These are phyloP conservation scores for Xenopus petersii DNA, from an alignment of 2,797 vertebrate genomes.

Conservation along the genomic window DNA sequence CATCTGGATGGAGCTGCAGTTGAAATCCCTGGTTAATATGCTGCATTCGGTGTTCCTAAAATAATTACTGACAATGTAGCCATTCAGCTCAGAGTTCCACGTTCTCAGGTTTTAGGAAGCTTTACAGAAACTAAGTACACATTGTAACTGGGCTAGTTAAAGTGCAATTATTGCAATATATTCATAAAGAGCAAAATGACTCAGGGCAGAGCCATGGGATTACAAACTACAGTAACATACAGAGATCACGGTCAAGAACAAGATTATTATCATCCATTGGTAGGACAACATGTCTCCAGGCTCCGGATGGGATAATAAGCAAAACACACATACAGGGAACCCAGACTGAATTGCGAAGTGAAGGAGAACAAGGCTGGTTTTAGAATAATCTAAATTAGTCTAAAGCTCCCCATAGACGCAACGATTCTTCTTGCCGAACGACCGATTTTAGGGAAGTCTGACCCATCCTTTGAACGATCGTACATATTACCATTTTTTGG, in stretches of 20 bases:
- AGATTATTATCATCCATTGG: background rate
- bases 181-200: background rate
- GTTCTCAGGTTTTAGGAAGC: background rate
- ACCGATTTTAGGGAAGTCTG: too few species aligned
- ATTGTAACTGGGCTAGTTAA: background rate
- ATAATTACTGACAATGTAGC: slow-evolving; percentile 3
- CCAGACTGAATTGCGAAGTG: background rate
- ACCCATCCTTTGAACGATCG: too few species aligned
- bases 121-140: background rate
- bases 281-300: background rate
- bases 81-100: background rate
- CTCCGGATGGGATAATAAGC: background rate
- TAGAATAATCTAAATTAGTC: too few species aligned
- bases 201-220: background rate
- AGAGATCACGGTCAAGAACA: background rate
- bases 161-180: background rate
- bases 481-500: too few species aligned
- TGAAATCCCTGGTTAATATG: slow-evolving; percentile 45
- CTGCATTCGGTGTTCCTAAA: background rate
- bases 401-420: too few species aligned
- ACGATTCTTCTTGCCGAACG: too few species aligned
- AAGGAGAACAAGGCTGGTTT: too few species aligned
- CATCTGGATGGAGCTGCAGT: slow-evolving; percentile 49
- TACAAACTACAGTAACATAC: background rate
- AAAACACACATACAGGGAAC: background rate